phyloP scores from a whole-genome alignment of 2,113 vertebrate genomes.

The Callithrix jacchus region DNA sequence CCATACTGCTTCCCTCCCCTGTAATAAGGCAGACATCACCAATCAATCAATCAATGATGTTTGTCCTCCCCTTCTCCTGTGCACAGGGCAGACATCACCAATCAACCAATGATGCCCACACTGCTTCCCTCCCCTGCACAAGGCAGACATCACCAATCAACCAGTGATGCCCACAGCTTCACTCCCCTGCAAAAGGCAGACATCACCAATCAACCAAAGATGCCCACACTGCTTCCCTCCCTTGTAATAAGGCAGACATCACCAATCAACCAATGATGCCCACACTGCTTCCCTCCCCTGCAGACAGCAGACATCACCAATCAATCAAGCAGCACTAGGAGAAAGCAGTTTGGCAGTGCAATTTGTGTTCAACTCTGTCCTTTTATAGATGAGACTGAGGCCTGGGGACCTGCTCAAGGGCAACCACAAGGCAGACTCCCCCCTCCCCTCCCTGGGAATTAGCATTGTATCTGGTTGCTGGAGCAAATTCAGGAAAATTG shows the following conservation, averaged over 20 bases:
- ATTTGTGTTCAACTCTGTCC: not conserved
- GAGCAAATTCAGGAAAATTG: not conserved
- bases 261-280: not conserved
- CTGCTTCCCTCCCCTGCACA: not conserved
- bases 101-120: not conserved
- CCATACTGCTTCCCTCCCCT: not conserved
- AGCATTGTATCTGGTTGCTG: not conserved
- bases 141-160: not conserved
- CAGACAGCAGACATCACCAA: not conserved
- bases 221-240: not conserved
- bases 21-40: too few relatives aligned
- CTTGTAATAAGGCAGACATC: not conserved
- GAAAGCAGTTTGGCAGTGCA: not conserved
- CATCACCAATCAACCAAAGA: not conserved
- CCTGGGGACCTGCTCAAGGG: not conserved
- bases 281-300: too few relatives aligned
- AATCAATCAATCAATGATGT: too few relatives aligned
- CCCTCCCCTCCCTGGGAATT: not conserved
- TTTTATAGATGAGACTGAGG: not conserved
- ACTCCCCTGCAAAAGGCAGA: not conserved
- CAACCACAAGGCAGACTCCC: not conserved
- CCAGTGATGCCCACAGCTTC: too few relatives aligned
- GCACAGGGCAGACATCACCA: not conserved
- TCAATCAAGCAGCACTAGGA: not conserved
- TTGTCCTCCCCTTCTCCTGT: too few relatives aligned